phyloP scores from a whole-genome alignment of 2,113 vertebrate species.

The Heteronetta atricapilla region DNA sequence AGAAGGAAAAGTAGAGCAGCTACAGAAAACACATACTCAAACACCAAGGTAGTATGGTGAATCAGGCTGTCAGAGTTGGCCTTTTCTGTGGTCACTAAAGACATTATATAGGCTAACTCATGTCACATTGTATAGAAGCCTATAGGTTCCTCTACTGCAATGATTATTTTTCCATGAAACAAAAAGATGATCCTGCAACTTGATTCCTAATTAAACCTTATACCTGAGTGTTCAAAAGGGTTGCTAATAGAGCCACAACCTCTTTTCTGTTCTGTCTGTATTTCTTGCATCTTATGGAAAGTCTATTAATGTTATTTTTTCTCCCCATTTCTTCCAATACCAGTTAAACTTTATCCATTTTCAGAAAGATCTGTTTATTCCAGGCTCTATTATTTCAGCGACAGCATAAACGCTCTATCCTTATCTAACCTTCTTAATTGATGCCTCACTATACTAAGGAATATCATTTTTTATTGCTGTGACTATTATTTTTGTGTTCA shows the following conservation, averaged over 20 bases:
- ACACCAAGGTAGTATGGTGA: not conserved
- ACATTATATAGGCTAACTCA: too few relatives aligned
- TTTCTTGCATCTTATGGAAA: not conserved
- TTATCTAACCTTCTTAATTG: not conserved
- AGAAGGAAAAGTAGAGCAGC: not conserved
- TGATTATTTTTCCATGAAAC: not conserved
- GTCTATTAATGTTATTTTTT: not conserved
- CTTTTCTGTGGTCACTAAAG: not conserved
- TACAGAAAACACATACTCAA: not conserved
- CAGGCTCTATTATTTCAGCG: not conserved
- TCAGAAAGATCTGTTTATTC: not conserved
- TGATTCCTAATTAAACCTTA: not conserved
- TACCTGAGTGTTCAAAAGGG: not conserved
- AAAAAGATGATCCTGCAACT: not conserved
- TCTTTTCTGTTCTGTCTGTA: rapidly evolving
- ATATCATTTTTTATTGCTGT: not conserved
- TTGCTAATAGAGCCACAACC: not conserved
- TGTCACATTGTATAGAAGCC: not conserved
- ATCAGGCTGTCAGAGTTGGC: not conserved
- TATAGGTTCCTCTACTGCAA: not conserved
- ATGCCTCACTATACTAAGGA: not conserved
- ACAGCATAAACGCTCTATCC: not conserved
- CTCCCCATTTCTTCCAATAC: not conserved
- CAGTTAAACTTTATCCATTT: not conserved
- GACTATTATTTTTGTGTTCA: not conserved